Conservation (phyloP, 2,888 invertebrate species). For the Pollenia amentaria region DNA sequence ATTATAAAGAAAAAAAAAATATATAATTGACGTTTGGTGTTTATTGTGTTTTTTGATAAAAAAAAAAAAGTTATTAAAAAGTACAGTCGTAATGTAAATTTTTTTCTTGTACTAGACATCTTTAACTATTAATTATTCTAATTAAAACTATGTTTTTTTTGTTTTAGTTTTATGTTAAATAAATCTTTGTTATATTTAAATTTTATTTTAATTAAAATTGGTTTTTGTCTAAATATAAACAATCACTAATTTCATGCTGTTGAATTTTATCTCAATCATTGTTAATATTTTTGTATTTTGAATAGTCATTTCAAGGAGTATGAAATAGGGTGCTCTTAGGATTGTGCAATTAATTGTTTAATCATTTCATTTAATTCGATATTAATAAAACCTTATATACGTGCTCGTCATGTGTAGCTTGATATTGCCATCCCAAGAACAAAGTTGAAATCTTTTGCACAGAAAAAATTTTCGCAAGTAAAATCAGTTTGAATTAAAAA, state of each 20-base stretch:
- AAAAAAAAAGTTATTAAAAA: slow-evolving; percentile 67
- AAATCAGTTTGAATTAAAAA: no score
- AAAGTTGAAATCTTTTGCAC: no score
- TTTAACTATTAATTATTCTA: slow-evolving; percentile 34
- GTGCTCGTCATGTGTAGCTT: no score
- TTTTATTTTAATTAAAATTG: slow-evolving; percentile 21
- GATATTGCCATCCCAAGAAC: no score
- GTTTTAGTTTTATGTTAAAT: slow-evolving; percentile 30
- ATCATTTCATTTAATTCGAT: not conserved
- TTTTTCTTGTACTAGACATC: slow-evolving; percentile 65
- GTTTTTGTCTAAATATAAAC: not conserved
- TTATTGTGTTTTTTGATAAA: slow-evolving; percentile 80
- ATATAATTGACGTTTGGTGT: slow-evolving; percentile 81
- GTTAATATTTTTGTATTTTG: not conserved
- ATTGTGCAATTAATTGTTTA: slow-evolving; percentile 27
- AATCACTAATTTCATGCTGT: slow-evolving; percentile 19
- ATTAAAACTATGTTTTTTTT: slow-evolving; percentile 31
- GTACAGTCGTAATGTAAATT: slow-evolving; percentile 78
- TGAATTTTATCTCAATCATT: slow-evolving; percentile 4
- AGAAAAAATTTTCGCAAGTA: no score
- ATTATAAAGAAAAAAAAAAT: slow-evolving; percentile 32
- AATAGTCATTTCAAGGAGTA: not conserved
- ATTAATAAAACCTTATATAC: no score
- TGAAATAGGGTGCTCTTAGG: not conserved
- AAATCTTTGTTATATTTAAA: not conserved